phyloP scores from a whole-genome alignment of 1,140 invertebrate genomes.

The Lordiphosa collinella region DNA sequence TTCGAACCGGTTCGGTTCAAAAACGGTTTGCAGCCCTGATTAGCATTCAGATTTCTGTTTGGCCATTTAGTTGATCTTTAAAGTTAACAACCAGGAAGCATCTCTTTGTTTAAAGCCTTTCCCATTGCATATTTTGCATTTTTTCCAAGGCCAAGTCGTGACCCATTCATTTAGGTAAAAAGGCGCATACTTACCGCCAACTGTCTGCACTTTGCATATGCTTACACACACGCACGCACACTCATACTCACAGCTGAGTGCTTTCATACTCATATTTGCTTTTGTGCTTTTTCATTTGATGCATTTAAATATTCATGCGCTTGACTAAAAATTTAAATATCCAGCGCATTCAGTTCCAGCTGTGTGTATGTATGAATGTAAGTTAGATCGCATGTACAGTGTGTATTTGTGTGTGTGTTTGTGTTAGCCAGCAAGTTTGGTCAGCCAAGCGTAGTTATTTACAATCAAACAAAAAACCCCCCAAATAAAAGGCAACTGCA shows the following conservation, averaged over 20 bases:
- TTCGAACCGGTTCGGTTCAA: no score
- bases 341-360: constrained; percentile 11
- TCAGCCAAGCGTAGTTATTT: constrained; percentile 32
- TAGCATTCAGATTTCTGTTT: no score
- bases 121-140: background rate
- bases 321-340: constrained; percentile 40
- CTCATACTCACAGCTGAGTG: constrained; percentile 28
- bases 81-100: no score
- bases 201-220: constrained; percentile 25
- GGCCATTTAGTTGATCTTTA: no score
- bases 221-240: constrained; percentile 1
- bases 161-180: constrained; percentile 3
- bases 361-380: background rate
- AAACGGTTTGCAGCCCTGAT: no score
- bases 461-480: constrained; percentile 24
- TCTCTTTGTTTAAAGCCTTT: no score
- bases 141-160: constrained; percentile 21
- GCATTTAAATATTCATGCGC: constrained; percentile 44
- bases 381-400: background rate
- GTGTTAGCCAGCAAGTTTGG: constrained; percentile 17
- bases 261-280: constrained; percentile 32
- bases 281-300: constrained; percentile 46
- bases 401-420: no score
- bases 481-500: constrained; percentile 22
- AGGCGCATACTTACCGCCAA: constrained; percentile 32